These are phyloP conservation scores for Calephelis nemesis DNA, from an alignment of 1,140 invertebrate species.

Conservation along the genomic window DNA sequence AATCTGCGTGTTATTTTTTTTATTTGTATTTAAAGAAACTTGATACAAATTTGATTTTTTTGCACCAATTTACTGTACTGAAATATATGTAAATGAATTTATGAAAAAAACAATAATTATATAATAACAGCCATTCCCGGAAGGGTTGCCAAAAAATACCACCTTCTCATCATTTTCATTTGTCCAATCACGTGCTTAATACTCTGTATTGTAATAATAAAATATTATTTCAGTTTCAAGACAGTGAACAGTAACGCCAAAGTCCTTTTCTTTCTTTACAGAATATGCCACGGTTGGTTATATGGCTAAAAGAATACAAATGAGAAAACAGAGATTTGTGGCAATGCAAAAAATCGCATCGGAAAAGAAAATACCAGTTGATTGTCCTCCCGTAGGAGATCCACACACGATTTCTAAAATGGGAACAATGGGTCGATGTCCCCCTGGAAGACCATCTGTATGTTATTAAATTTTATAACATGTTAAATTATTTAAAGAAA, in stretches of 20 bases:
- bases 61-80: too few species aligned
- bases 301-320: slow-evolving; percentile 97
- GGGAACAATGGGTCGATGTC: slow-evolving; percentile 68
- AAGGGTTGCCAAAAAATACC: too few species aligned
- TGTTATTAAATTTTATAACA: slow-evolving; percentile 29
- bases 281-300: slow-evolving; percentile 98
- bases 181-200: too few species aligned
- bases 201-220: background rate
- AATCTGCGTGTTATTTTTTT: too few species aligned
- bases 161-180: too few species aligned
- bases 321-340: slow-evolving; percentile 94
- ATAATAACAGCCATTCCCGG: too few species aligned
- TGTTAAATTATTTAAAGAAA: background rate
- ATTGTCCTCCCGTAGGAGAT: slow-evolving; percentile 86
- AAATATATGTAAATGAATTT: too few species aligned
- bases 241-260: slow-evolving; percentile 16
- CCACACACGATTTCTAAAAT: slow-evolving; percentile 80
- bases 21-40: too few species aligned
- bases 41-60: too few species aligned
- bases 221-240: background rate
- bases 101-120: too few species aligned
- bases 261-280: slow-evolving; percentile 76
- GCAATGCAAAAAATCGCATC: slow-evolving; percentile 95
- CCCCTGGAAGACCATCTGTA: slow-evolving; percentile 72
- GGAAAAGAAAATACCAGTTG: slow-evolving; percentile 91